phyloP scores from a whole-genome alignment of 2,797 vertebrate species.

The Dromococcyx pavoninus region DNA sequence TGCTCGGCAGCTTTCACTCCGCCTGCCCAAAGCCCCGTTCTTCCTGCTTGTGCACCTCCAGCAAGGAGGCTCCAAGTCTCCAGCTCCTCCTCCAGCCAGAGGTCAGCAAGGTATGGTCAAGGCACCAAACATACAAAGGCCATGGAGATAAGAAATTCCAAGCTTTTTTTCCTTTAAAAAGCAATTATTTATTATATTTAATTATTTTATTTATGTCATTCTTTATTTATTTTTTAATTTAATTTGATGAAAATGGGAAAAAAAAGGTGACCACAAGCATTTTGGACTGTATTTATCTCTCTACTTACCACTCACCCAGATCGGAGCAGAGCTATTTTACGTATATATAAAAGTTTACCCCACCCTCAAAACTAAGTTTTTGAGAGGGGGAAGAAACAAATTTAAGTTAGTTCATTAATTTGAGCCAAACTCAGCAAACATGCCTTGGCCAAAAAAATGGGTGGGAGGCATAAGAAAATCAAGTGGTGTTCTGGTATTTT shows the following conservation, averaged over 20 bases:
- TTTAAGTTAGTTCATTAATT: not conserved
- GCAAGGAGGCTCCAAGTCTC: not conserved
- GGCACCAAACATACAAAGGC: fast-evolving
- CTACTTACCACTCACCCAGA: not conserved
- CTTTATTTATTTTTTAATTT: not conserved
- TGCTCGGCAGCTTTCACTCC: not conserved
- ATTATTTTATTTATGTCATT: not conserved
- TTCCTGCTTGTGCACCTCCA: not conserved
- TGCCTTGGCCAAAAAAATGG: not conserved
- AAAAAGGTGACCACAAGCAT: not conserved
- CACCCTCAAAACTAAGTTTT: not conserved
- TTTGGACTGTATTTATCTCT: not conserved
- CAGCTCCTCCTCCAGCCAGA: not conserved
- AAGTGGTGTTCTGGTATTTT: conserved; percentile 32
- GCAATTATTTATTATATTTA: not conserved
- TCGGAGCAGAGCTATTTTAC: not conserved
- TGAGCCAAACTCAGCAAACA: not conserved
- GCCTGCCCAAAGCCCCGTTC: not conserved
- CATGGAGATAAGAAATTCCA: not conserved
- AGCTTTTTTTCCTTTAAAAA: not conserved
- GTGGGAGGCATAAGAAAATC: conserved; percentile 27
- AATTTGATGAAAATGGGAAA: not conserved
- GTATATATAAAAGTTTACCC: not conserved
- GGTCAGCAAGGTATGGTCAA: not conserved
- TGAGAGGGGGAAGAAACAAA: not conserved